phyloP scores from a whole-genome alignment of 2,888 invertebrate genomes.

The Dichetophora obliterata region DNA sequence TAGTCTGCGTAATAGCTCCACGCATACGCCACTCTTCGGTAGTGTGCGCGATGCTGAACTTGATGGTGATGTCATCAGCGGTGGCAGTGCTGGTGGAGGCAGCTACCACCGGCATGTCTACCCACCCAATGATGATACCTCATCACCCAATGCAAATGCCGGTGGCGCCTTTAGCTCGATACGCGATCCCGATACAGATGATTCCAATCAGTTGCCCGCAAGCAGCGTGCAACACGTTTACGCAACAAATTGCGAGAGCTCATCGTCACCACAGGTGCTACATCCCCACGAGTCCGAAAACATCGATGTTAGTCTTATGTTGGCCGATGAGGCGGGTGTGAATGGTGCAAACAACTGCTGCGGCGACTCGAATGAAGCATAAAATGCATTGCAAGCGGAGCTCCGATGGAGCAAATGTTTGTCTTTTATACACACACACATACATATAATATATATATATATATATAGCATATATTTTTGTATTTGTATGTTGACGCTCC shows the following conservation, averaged over 20 bases:
- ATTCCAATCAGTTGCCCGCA: slow-evolving; percentile 64
- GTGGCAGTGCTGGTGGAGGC: slow-evolving; percentile 50
- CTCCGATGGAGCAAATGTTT: slow-evolving; percentile 7
- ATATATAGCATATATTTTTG: slow-evolving; percentile 27
- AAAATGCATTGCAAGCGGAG: slow-evolving; percentile 37
- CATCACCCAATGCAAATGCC: slow-evolving; percentile 67
- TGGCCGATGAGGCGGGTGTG: slow-evolving; percentile 57
- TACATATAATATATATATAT: slow-evolving; percentile 22
- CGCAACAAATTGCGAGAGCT: slow-evolving; percentile 67
- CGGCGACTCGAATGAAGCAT: slow-evolving; percentile 64
- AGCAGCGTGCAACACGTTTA: slow-evolving; percentile 64
- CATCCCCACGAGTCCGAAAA: slow-evolving; percentile 60
- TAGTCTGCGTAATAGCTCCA: slow-evolving; percentile 66
- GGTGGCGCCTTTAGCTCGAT: slow-evolving; percentile 68
- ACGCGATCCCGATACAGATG: slow-evolving; percentile 67
- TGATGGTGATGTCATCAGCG: slow-evolving; percentile 61
- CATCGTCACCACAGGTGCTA: slow-evolving; percentile 66
- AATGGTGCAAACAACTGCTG: slow-evolving; percentile 45
- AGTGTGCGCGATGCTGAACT: slow-evolving; percentile 67
- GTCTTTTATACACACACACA: slow-evolving; percentile 36
- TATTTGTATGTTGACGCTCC: slow-evolving; percentile 14
- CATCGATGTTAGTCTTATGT: slow-evolving; percentile 57
- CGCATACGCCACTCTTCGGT: slow-evolving; percentile 68
- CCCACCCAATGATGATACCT: slow-evolving; percentile 68
- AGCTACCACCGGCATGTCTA: slow-evolving; percentile 67